Evolutionary conservation across 1,140 invertebrate genomes (phyloP).

Genomic region (Hetaerina americana): DNA sequence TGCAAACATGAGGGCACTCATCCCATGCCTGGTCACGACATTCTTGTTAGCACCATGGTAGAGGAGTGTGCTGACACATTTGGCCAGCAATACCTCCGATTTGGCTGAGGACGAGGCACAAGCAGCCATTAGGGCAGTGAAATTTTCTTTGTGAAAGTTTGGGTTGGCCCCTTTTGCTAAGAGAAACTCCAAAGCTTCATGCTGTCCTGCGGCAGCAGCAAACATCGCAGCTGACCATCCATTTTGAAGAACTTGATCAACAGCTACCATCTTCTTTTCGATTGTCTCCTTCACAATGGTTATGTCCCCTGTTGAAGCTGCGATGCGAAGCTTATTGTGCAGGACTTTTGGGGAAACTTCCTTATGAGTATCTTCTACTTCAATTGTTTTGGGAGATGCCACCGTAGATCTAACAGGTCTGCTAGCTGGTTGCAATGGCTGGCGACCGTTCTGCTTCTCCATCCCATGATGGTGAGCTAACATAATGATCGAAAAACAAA

Average conservation of each 20-base stretch:
- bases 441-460: too few relatives aligned
- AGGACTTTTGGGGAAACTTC: background rate
- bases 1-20: conserved; percentile 50
- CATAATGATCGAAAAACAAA: too few relatives aligned
- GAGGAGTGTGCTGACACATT: conserved; percentile 31
- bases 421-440: too few relatives aligned
- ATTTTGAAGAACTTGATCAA: conserved; percentile 25
- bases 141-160: conserved; percentile 34
- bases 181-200: conserved; percentile 27
- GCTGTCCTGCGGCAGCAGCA: conserved; percentile 28
- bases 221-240: conserved; percentile 37
- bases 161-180: conserved; percentile 31
- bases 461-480: too few relatives aligned
- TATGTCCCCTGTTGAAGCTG: background rate
- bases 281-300: conserved; percentile 5
- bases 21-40: conserved; percentile 31
- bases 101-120: conserved; percentile 27
- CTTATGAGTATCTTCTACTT: background rate
- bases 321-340: background rate
- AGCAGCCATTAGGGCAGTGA: conserved; percentile 37
- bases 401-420: too few relatives aligned
- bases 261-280: conserved; percentile 21
- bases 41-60: conserved; percentile 30
- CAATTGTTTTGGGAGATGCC: background rate
- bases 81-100: conserved; percentile 23